A percentile compares a stretch with the other conserved stretches of the same genome.
Conservation (phyloP, 2,888 invertebrate genomes). For the Drosophila robusta region DNA sequence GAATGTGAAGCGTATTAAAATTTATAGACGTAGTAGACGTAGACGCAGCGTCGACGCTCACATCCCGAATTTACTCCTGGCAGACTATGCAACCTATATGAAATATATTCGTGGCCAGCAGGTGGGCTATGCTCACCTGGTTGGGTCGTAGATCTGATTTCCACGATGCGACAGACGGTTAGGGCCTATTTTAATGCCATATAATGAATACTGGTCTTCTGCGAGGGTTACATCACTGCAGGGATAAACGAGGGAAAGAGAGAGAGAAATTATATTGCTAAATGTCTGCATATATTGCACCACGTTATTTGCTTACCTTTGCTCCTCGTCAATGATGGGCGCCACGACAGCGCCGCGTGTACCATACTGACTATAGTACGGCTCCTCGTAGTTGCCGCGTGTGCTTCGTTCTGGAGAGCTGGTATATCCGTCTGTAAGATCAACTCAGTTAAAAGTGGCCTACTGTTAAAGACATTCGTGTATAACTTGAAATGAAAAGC, state of each 20-base stretch:
- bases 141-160: constrained; percentile 85
- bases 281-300: background rate
- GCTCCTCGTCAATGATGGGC: constrained; percentile 96
- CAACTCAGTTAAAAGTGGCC: constrained; percentile 48
- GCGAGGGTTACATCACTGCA: constrained; percentile 88
- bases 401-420: constrained; percentile 93
- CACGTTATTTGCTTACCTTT: constrained; percentile 84
- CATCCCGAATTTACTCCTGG: constrained; percentile 18
- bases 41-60: constrained; percentile 30
- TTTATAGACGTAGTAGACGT: constrained; percentile 79
- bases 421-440: constrained; percentile 90
- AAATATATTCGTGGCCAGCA: constrained; percentile 53
- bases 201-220: constrained; percentile 90
- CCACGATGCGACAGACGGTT: constrained; percentile 86
- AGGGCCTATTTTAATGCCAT: constrained; percentile 88
- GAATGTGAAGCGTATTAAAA: constrained; percentile 82
- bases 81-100: constrained; percentile 60
- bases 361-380: constrained; percentile 93
- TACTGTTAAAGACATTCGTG: background rate
- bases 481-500: constrained; percentile 5
- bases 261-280: background rate
- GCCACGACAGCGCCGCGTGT: constrained; percentile 89
- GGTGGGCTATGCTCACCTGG: constrained; percentile 77
- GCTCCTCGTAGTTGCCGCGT: constrained; percentile 92
- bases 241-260: background rate